These are phyloP conservation scores for Cephus pulcher DNA, from an alignment of 2,888 invertebrate species.

Conservation along the genomic window DNA sequence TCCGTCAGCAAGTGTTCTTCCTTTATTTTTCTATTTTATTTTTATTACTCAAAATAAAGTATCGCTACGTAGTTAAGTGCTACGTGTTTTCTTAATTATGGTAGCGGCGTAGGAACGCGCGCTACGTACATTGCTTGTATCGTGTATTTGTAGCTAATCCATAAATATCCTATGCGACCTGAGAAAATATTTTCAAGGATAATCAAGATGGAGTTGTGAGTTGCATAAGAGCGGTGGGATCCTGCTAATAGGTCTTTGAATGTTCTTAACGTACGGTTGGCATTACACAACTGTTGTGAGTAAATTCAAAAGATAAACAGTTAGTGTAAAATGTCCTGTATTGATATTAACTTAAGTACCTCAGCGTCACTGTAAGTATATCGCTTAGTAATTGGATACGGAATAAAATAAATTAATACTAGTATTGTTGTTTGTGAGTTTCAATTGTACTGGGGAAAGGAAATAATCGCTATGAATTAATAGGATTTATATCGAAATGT, in stretches of 20 bases:
- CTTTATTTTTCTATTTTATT: constrained; percentile 26
- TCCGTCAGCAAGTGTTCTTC: neutral
- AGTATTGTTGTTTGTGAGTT: neutral
- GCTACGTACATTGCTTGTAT: neutral
- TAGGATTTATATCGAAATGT: neutral
- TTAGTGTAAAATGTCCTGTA: neutral
- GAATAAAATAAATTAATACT: constrained; percentile 3
- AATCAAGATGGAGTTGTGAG: neutral
- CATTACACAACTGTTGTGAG: neutral
- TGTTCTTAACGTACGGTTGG: neutral
- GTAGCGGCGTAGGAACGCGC: neutral
- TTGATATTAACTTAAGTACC: neutral
- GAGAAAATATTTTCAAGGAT: neutral
- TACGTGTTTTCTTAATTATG: constrained; percentile 12
- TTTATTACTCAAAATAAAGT: constrained; percentile 46
- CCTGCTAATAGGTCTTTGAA: neutral
- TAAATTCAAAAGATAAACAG: neutral
- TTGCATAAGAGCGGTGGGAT: neutral
- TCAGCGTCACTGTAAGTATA: neutral
- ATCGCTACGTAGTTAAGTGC: constrained; percentile 41
- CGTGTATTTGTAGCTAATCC: neutral
- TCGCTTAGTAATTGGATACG: neutral
- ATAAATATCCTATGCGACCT: neutral
- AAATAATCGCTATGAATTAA: neutral
- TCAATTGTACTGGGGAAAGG: neutral